Conservation (phyloP, 2,888 invertebrate genomes). For the Heliconius ismenius region DNA sequence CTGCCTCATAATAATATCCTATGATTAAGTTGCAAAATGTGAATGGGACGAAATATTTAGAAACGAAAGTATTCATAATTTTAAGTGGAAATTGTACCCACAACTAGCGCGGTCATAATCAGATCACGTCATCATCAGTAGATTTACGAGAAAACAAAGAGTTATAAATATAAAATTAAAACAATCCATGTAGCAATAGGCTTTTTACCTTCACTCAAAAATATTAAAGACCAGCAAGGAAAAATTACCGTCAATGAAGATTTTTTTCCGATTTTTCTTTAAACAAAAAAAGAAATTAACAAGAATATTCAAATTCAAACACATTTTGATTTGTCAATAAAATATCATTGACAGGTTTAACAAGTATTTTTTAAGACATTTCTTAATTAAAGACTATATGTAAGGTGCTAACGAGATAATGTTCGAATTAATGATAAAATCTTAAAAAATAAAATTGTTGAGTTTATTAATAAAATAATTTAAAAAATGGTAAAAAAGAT, state of each 20-base stretch:
- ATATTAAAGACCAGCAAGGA: not conserved
- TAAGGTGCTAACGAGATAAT: constrained; percentile 10
- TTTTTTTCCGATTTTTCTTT: not conserved
- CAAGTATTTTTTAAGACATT: constrained; percentile 11
- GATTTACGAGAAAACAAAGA: no score
- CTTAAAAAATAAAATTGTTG: not conserved
- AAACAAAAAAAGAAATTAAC: not conserved
- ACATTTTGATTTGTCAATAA: not conserved
- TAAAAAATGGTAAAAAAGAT: not conserved
- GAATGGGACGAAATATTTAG: not conserved
- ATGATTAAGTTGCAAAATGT: not conserved
- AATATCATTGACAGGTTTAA: constrained; percentile 2
- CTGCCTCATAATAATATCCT: constrained; percentile 19
- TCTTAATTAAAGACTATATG: constrained; percentile 4
- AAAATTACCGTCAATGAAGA: not conserved
- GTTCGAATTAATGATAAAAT: constrained; percentile 4
- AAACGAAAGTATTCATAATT: no score
- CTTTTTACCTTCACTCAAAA: not conserved
- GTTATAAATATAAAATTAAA: no score
- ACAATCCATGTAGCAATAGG: no score
- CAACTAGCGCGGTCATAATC: no score
- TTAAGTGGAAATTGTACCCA: no score
- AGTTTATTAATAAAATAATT: not conserved
- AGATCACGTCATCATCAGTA: no score
- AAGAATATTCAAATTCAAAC: not conserved